Base-by-base conservation (phyloP, 2,797 vertebrate species). In the Australoheros facetus region DNA sequence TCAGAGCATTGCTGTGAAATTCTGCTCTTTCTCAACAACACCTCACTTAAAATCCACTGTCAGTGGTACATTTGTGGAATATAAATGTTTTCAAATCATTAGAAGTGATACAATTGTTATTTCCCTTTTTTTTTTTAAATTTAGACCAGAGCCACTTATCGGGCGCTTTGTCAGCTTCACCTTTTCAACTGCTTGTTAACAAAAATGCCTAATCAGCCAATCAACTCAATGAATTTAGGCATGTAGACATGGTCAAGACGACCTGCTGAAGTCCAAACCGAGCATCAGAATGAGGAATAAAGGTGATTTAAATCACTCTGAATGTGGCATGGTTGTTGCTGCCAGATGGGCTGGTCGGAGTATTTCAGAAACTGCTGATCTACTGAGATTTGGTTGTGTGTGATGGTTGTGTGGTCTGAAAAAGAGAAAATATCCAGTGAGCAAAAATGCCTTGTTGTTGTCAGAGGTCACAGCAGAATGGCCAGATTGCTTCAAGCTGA, bases 301-400 rank as follows among this genome's bases (percentile, higher is more conserved):
- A 69, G 42, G 62, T 69, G 62, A 69, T 51, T 48, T 69, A 51
- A 69, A 42, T 30, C 42, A 51, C 42, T 69, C 30, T 51, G 42
- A 69, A 69, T 51, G 42, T 69, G 62, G 62, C 19, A 30, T 30
- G 42, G 45, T 69, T 69, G 62, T 19, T 69, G 62, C 42, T 30
- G 62, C 62, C 62, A 69, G 62, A 30, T 10, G 16, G 10, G 42
- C 62, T 69, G 62, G 42, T 69, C 42, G 28, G 62, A 69, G 62
- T 69, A 69, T 69, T 69, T 51, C 42, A n/a, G 62, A 69, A 69
- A 69, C 62, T 69, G 62, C 62, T 69, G 62, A 69, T 69, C 42
- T 69, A 6, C 48, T 28, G 19, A 16, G 42, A 69, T 51, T 51
- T 66, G 62, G 39, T 45, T 66, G 39, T 48, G 62, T 64, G 21